A percentile compares a stretch with the other conserved stretches of the same genome.
phyloP scores from a whole-genome alignment of 1,140 invertebrate genomes.

The Hetaerina americana region DNA sequence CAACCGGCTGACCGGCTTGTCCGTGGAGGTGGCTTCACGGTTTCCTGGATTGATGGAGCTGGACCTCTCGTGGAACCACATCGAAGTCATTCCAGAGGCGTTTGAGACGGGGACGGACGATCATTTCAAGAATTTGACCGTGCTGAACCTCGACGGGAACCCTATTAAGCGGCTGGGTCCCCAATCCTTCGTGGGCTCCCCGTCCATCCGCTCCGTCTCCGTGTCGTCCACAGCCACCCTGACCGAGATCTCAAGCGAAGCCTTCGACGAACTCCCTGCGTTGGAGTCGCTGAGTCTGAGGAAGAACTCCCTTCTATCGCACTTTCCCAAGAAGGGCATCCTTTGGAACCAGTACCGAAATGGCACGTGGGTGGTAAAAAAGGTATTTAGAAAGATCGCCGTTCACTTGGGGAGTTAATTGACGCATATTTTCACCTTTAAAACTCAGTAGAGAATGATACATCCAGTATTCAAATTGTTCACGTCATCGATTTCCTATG shows the following conservation, averaged over 20 bases:
- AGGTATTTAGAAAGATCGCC: no score
- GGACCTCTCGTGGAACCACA: neutral
- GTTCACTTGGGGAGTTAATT: no score
- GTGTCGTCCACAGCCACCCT: slow-evolving; percentile 47
- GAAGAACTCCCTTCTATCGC: neutral
- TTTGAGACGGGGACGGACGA: neutral
- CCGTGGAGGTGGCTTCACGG: neutral
- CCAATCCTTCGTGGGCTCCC: slow-evolving; percentile 39
- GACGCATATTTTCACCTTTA: no score
- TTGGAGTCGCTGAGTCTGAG: slow-evolving; percentile 25
- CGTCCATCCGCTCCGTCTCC: slow-evolving; percentile 42
- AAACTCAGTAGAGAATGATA: no score
- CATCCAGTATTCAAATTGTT: no score
- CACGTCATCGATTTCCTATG: no score
- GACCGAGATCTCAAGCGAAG: slow-evolving; percentile 34
- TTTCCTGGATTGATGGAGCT: neutral
- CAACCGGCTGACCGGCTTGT: neutral
- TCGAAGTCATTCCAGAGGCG: neutral
- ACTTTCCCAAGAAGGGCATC: neutral
- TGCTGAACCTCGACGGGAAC: neutral
- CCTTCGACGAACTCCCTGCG: slow-evolving; percentile 34
- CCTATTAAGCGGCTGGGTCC: neutral
- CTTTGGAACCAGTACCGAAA: no score
- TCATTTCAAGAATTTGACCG: neutral
- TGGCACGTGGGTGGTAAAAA: slow-evolving; percentile 19